Evolutionary conservation across 2,888 invertebrate genomes (phyloP), one percentile per base, ranked within the genome.

Genomic region (Salpingus planirostris): DNA sequence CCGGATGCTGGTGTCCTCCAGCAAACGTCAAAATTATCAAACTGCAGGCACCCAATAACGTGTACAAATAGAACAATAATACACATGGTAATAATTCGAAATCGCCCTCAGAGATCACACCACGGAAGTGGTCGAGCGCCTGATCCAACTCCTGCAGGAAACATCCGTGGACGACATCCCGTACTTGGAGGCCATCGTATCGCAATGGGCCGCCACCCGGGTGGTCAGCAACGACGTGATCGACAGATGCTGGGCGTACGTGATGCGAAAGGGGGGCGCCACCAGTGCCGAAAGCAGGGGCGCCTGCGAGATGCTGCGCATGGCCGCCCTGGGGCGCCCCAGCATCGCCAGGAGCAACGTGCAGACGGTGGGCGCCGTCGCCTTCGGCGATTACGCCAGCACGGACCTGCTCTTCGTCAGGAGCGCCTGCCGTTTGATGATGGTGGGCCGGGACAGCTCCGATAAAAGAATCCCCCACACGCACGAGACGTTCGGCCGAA

Each of bases 161-260:
- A 63, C 79, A 1, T 71, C 73, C 1, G 56, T 70, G 27, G 73
- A 74, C 1, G 77, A 80, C 41, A 62, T 74, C 26, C 68, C 70
- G 2, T 76, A 80, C 8, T 62, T 83, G 38, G 74, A 77, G 44
- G 65, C 68, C 40, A 62, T 84, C 36, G 67, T 84, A 24, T 59
- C 68, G 8, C 73, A 78, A 53, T 78, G 81, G 71, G 69, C 76
- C 2, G 57, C 62, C 26, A 66, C 67, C 15, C 74, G 71, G 3
- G 70, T 72, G 23, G 62, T 82, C 6, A 71, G 73, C 43, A 67
- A 67, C 26, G 57, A 64, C 11, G 67, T 73, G 23, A 68, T 73
- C 36, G 67, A 88, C 72, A 76, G 86, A 41, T 68, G 93, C 36
- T 93, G 90, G 83, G 85, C 90, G 62, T 78, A 78, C 51, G 89